These are phyloP conservation scores for Bellardia bayeri DNA, from an alignment of 2,888 invertebrate species.

Conservation along the genomic window DNA sequence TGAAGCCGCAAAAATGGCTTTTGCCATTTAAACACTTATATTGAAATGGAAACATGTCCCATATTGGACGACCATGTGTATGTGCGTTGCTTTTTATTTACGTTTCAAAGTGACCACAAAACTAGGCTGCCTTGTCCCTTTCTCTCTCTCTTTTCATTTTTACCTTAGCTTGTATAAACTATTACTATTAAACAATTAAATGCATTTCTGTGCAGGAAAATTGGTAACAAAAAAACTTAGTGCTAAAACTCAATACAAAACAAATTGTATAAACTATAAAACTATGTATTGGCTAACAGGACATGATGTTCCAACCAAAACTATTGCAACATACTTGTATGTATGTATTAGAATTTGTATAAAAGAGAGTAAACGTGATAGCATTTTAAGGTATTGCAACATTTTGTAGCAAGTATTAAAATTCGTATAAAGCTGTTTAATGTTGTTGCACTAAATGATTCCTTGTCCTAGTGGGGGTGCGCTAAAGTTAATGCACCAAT, in stretches of 20 bases:
- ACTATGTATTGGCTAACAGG: neutral
- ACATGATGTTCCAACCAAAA: neutral
- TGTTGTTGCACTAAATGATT: no score
- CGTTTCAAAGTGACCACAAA: conserved; percentile 21
- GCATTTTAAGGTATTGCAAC: no score
- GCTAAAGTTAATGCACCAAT: neutral
- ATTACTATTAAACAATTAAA: neutral
- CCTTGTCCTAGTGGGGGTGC: neutral
- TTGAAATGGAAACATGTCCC: neutral
- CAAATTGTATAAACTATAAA: neutral
- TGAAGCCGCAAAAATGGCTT: conserved; percentile 15
- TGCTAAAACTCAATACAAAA: neutral
- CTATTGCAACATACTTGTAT: no score
- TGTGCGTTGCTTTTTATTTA: neutral
- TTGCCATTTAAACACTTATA: conserved; percentile 8
- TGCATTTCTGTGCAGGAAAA: neutral
- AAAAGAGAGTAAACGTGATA: no score
- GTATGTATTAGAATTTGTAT: no score
- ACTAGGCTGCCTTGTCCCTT: neutral
- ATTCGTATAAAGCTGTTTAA: no score
- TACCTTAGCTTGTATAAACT: neutral
- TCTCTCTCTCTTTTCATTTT: neutral
- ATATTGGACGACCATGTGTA: no score
- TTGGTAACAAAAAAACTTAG: neutral
- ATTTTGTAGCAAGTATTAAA: no score